A percentile compares a stretch with the other conserved stretches of the same genome.
Conservation (phyloP, 2,797 vertebrate genomes). For the Pseudotriccus pelzelni region DNA sequence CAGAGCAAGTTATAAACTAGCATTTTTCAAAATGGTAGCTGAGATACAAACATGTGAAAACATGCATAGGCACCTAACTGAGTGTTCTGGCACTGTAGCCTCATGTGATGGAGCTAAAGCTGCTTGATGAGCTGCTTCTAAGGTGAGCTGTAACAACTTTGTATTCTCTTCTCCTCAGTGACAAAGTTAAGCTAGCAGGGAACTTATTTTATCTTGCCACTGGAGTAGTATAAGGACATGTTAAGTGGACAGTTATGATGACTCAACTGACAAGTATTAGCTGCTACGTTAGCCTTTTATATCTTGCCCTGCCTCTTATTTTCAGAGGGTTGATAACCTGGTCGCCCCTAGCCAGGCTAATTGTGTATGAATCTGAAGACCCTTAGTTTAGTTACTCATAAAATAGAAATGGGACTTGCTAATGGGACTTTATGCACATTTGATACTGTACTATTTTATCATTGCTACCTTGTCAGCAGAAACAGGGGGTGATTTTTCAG, state of each 20-base stretch:
- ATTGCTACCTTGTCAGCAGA: not conserved
- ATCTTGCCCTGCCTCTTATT: not conserved
- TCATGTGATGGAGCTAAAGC: not conserved
- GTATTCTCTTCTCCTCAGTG: not conserved
- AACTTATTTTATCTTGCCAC: not conserved
- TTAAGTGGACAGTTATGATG: not conserved
- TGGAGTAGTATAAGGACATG: not conserved
- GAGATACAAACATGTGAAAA: not conserved
- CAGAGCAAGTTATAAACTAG: not conserved
- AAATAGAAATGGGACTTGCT: not conserved
- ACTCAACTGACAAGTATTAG: slow-evolving; percentile 17
- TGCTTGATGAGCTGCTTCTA: not conserved
- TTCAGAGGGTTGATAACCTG: slow-evolving; percentile 3
- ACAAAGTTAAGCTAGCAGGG: not conserved
- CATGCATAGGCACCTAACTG: not conserved
- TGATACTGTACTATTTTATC: not conserved
- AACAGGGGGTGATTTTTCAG: not conserved
- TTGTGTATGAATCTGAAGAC: not conserved
- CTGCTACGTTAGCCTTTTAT: not conserved
- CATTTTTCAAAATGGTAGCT: not conserved
- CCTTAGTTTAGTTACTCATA: not conserved
- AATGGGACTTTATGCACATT: not conserved
- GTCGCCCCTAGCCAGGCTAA: not conserved
- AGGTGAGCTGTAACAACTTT: not conserved
- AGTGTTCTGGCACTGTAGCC: not conserved